phyloP scores from a whole-genome alignment of 2,797 vertebrate species.

The Tenualosa thibaudeaui region DNA sequence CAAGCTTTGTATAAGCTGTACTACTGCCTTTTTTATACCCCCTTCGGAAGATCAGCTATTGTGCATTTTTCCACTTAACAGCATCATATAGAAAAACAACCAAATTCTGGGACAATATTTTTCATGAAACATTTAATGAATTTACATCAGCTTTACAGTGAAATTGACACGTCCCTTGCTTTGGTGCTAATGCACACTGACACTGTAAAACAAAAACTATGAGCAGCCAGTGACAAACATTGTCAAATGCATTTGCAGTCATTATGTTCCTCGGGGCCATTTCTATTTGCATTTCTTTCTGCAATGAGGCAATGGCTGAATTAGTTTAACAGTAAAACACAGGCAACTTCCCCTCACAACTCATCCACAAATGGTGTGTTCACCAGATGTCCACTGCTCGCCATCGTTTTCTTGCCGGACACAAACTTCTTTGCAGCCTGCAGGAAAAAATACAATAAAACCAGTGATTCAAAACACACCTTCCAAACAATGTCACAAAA shows the following conservation, averaged over 20 bases:
- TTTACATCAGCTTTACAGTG: conserved; percentile 72
- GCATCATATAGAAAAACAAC: background rate
- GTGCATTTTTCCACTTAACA: too few relatives aligned
- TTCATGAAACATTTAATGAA: conserved; percentile 60
- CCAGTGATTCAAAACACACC: background rate
- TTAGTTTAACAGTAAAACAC: conserved; percentile 46
- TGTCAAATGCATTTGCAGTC: conserved; percentile 39
- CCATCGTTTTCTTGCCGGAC: conserved; percentile 87
- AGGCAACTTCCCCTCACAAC: conserved; percentile 62
- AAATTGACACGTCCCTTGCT: conserved; percentile 45
- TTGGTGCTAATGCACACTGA: conserved; percentile 36
- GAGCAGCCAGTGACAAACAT: conserved; percentile 43
- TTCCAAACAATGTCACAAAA: background rate
- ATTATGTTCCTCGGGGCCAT: conserved; percentile 38
- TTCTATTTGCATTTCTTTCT: conserved; percentile 34
- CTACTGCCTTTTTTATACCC: too few relatives aligned
- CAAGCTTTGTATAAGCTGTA: too few relatives aligned
- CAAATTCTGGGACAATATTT: background rate
- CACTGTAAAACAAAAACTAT: conserved; percentile 46
- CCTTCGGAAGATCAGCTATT: too few relatives aligned
- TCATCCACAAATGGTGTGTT: conserved; percentile 90
- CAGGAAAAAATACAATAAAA: conserved; percentile 7
- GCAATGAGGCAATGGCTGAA: conserved; percentile 40
- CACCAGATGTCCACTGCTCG: conserved; percentile 80
- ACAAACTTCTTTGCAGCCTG: conserved; percentile 91